Percentiles rank a stretch among this genome's conserved stretches.
These are phyloP conservation scores for Diplazon laetatorius DNA, from an alignment of 2,888 invertebrate species.

Conservation along the genomic window DNA sequence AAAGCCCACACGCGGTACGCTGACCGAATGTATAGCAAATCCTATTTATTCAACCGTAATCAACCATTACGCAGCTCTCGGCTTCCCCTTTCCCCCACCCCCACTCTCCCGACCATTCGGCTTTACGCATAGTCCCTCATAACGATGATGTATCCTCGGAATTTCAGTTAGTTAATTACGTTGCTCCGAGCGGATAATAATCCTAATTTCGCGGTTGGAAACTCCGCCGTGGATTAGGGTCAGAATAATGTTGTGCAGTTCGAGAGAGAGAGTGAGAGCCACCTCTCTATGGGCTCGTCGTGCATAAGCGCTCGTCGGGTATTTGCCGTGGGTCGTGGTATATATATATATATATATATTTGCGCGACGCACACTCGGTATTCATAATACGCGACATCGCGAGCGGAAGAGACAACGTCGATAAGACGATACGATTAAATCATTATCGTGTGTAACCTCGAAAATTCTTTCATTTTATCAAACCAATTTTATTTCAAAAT, in stretches of 20 bases:
- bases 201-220: slow-evolving; percentile 73
- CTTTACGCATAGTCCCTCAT: slow-evolving; percentile 76
- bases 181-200: slow-evolving; percentile 71
- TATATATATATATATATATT: too few species aligned
- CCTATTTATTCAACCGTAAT: slow-evolving; percentile 54
- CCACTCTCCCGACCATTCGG: slow-evolving; percentile 73
- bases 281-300: too few species aligned
- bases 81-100: too few species aligned
- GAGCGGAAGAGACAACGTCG: too few species aligned
- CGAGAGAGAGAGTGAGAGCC: too few species aligned
- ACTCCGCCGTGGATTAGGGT: slow-evolving; percentile 68
- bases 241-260: slow-evolving; percentile 53
- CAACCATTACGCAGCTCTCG: slow-evolving; percentile 68
- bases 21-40: not conserved
- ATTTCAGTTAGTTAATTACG: slow-evolving; percentile 80
- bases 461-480: too few species aligned
- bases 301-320: not conserved
- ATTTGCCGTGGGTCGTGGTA: too few species aligned
- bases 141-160: slow-evolving; percentile 74
- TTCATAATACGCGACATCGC: too few species aligned
- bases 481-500: too few species aligned
- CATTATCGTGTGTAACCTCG: too few species aligned
- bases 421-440: too few species aligned
- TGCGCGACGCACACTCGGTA: too few species aligned
- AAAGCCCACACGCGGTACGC: slow-evolving; percentile 1